Evolutionary conservation across 2,113 vertebrate genomes (phyloP), one percentile per base, ranked within the genome.

Genomic region (Psettodes erumei): DNA sequence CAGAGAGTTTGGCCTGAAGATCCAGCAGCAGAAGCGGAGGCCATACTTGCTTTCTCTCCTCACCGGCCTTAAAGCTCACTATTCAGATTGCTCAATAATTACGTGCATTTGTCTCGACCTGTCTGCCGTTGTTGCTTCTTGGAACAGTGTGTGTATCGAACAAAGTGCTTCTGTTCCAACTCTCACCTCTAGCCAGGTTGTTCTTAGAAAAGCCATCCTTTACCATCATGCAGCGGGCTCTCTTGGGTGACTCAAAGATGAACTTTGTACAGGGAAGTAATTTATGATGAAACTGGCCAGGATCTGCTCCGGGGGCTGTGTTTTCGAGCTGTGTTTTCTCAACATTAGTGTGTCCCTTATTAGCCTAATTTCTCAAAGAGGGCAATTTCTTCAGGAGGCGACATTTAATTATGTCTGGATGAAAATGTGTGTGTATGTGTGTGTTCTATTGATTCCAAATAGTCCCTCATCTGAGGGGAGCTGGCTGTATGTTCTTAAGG

Each of bases 81-180:
- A 61, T 82, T 86, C 71, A 79, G 79, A 90, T 89, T 84, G 84
- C 77, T 75, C 79, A 81, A 71, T 91, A 93, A 93, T 93, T 92
- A 86, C 89, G 83, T 77, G 81, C 90, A 91, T 92, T 93, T 90
- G 91, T 92, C 89, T 91, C 3, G 67, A 61, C 74, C 84, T 76
- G 75, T 79, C 84, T 72, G 12, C 79, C 59, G 78, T 63, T 79
- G 81, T 84, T 84, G 81, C 78, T 82, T 81, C 83, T 78, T 50
- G 43, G 66, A 77, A 83, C 43, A 66, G 72, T 64, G 85, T 75
- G 81, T 54, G 48, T 82, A 75, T 81, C 27, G 81, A 88, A 94
- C 91, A 93, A 91, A 92, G 89, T 71, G 86, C 70, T 86, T 85
- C 83, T 94, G 88, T 93, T 91, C 88, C 75, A 83, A 65, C 71